Conservation (phyloP, 2,113 vertebrate species). For the Falcunculus frontatus region DNA sequence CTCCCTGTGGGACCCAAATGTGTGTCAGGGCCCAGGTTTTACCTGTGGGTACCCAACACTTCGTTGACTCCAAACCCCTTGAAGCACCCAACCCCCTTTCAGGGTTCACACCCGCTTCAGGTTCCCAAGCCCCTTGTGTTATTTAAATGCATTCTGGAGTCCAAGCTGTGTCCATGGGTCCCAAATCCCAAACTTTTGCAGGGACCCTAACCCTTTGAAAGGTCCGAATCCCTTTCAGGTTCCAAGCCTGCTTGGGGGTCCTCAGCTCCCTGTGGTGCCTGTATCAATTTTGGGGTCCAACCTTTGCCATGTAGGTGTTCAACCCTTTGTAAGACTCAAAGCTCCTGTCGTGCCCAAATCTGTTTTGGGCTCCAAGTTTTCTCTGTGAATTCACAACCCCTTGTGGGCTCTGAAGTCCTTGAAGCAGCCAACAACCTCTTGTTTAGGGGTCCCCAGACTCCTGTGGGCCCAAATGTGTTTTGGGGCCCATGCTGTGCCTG, state of each 20-base stretch:
- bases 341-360: not conserved
- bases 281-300: not conserved
- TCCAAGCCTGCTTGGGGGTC: not conserved
- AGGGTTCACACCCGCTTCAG: not conserved
- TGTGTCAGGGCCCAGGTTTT: too few species aligned
- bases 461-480: not conserved
- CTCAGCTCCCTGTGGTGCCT: not conserved
- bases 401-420: not conserved
- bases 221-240: not conserved
- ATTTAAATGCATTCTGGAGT: not conserved
- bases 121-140: not conserved
- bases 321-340: not conserved
- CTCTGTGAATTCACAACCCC: not conserved
- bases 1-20: not conserved
- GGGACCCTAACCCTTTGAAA: not conserved
- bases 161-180: too few species aligned
- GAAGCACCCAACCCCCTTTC: not conserved
- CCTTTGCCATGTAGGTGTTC: not conserved
- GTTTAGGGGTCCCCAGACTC: not conserved
- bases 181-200: not conserved
- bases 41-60: not conserved
- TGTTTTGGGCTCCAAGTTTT: not conserved
- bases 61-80: not conserved
- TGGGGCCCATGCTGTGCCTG: too few species aligned
- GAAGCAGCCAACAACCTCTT: not conserved